Evolutionary conservation across 2,888 invertebrate species (phyloP).

Genomic region (Keiferia lycopersicella): DNA sequence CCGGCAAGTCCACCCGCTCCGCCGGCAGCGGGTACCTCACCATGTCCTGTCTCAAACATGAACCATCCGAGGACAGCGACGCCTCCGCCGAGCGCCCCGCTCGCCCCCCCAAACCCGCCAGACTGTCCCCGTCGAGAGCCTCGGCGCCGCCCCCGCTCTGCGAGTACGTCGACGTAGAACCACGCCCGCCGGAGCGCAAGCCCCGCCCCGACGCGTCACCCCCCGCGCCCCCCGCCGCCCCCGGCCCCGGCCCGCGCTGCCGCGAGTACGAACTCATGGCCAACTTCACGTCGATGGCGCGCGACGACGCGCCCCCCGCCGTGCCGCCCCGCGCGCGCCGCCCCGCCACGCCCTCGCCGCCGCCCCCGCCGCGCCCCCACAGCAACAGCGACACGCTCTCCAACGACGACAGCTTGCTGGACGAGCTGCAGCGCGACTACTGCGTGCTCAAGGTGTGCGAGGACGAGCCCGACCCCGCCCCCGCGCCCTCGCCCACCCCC

Average conservation of each 20-base stretch:
- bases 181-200: conserved; percentile 40
- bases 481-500: conserved; percentile 32
- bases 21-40: conserved; percentile 71
- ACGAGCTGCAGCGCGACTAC: conserved; percentile 69
- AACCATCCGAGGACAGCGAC: conserved; percentile 67
- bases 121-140: conserved; percentile 49
- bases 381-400: conserved; percentile 46
- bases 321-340: conserved; percentile 64
- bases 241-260: conserved; percentile 46
- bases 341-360: conserved; percentile 44
- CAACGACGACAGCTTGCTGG: conserved; percentile 71
- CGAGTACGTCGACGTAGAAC: conserved; percentile 49
- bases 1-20: conserved; percentile 65
- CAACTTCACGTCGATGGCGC: conserved; percentile 63
- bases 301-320: conserved; percentile 49
- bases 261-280: conserved; percentile 75
- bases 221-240: conserved; percentile 50
- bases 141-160: conserved; percentile 53
- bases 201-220: conserved; percentile 52
- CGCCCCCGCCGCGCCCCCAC: conserved; percentile 47
- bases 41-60: conserved; percentile 71
- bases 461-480: conserved; percentile 47
- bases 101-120: conserved; percentile 51
- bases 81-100: conserved; percentile 63
- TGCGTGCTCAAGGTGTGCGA: conserved; percentile 70